Base-by-base conservation (phyloP, 2,888 invertebrate genomes). In the Platypus cylindrus region DNA sequence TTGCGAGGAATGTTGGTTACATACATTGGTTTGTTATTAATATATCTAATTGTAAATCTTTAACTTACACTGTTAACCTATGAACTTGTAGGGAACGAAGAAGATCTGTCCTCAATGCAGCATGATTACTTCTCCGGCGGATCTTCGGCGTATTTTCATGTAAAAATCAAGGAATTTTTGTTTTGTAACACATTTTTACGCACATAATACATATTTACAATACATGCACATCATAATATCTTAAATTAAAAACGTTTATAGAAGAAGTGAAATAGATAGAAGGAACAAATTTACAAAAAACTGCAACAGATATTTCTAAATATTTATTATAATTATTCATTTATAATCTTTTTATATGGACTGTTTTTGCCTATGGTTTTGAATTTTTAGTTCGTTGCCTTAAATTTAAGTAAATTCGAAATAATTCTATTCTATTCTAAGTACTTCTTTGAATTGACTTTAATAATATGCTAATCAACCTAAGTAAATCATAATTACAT, bases 91-190 rank as follows among this genome's bases (percentile, higher is more conserved):
- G 78, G 81, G 85, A 23, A 82, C 84, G 2, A 87, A 91, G 65
- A 91, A 91, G 56, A 73, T 91, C 5, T 93, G 91, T 55, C 93
- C 93, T 0, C 91, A 91, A 56, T 93, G 91, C 61, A 91, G 89
- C 65, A 83, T 85, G 59, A 91, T 91, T 48, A 91, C 91, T 3
- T 82, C 87, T 0, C 78, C 90, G 0, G 71, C 81, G 34, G 89
- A 93, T 64, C 65, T 93, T 36, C 65, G 93, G 46, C 71, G 86
- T 53, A 89, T 93, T 58, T 91, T 85, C 60, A 80, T 91, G 76
- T 91, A 71, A 75, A 39, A 27, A 5, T 7, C 13, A 8, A 14
- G 12, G n/a, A 5, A 4, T 27, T 11, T 14, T 27, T 14, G 14
- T 14, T 15, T 27, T 12, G 15, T 11, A 11, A 8, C 14, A 27